A percentile compares a stretch with the other conserved stretches of the same genome.
These are phyloP conservation scores for Chloroceryle inda DNA, from an alignment of 2,797 vertebrate species.

Conservation along the genomic window DNA sequence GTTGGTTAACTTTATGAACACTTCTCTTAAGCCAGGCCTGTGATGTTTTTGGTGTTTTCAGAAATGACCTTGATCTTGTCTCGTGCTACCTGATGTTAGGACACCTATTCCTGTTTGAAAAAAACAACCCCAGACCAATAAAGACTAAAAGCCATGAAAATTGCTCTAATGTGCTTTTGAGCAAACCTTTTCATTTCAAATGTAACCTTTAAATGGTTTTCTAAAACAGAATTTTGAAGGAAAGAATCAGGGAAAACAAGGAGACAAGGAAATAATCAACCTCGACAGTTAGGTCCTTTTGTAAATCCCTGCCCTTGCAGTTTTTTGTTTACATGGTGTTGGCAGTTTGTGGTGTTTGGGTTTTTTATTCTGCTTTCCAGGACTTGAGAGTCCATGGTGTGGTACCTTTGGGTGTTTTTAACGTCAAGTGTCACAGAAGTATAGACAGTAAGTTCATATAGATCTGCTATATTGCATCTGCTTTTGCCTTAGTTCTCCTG, in stretches of 20 bases:
- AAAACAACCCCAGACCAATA: neutral
- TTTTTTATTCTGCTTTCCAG: neutral
- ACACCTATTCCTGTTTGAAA: neutral
- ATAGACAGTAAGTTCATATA: neutral
- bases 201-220: neutral
- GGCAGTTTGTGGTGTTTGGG: neutral
- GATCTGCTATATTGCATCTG: neutral
- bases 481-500: neutral
- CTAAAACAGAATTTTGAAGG: neutral
- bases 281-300: neutral
- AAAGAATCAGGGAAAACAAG: neutral
- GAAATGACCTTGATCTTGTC: neutral
- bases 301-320: neutral
- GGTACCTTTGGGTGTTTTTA: neutral
- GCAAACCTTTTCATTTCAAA: neutral
- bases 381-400: neutral
- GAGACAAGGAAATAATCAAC: neutral
- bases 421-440: neutral
- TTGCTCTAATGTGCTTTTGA: neutral
- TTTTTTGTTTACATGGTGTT: neutral
- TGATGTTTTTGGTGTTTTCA: neutral
- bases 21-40: neutral
- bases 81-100: neutral
- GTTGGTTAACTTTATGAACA: neutral
- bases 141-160: neutral